A percentile compares a stretch with the other conserved stretches of the same genome.
Evolutionary conservation across 1,140 invertebrate species (phyloP).

Genomic region (Meteorus sp.): DNA sequence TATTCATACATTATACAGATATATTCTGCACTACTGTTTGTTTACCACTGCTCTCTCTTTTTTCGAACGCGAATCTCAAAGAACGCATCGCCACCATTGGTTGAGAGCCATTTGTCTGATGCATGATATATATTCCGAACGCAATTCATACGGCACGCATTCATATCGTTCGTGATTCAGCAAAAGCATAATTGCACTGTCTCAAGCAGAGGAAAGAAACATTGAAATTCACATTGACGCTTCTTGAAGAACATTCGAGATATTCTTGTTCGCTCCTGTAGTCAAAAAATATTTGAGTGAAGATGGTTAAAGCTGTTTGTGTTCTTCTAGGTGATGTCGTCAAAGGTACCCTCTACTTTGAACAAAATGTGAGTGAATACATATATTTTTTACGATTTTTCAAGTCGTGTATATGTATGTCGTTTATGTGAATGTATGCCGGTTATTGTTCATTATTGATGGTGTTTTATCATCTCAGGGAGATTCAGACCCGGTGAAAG

Average conservation of each 20-base stretch:
- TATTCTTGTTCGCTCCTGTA: not conserved
- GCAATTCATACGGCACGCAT: conserved; percentile 19
- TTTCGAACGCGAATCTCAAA: too few relatives aligned
- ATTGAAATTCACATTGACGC: not conserved
- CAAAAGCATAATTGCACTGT: conserved; percentile 17
- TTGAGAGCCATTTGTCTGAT: too few relatives aligned
- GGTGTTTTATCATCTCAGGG: conserved; percentile 41
- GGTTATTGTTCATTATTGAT: not conserved
- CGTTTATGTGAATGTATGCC: too few relatives aligned
- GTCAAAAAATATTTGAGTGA: not conserved
- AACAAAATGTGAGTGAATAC: conserved; percentile 66
- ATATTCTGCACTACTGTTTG: too few relatives aligned
- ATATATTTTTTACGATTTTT: not conserved
- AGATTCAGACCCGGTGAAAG: conserved; percentile 59
- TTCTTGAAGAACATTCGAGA: conserved; percentile 6
- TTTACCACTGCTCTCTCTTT: too few relatives aligned
- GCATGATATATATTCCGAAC: conserved; percentile 5
- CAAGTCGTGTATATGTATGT: not conserved
- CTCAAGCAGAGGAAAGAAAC: not conserved
- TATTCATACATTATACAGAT: too few relatives aligned
- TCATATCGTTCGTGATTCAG: conserved; percentile 22
- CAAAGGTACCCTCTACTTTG: conserved; percentile 74
- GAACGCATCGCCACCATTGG: too few relatives aligned
- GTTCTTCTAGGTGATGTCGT: conserved; percentile 81
- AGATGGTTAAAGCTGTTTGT: conserved; percentile 72